Evolutionary conservation across 2,888 invertebrate genomes (phyloP), one percentile per base, ranked within the genome.

Genomic region (Auanema sp.): DNA sequence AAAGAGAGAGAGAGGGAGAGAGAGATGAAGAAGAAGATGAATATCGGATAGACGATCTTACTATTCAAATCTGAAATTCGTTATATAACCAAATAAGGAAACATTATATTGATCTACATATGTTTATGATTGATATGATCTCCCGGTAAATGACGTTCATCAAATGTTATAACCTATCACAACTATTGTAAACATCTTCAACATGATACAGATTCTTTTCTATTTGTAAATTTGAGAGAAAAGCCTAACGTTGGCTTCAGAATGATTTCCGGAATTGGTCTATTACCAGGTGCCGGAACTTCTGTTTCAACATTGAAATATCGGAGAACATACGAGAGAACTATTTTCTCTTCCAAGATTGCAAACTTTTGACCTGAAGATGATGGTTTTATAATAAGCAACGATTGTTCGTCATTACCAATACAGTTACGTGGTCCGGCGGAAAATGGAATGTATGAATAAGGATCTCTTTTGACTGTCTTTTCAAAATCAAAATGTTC

Each of bases 401-500:
- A 47, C 16, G 21, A 18, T 5, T 16, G 55, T 54, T 83, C 84
- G 41, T 85, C 84, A 56, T 23, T n/a, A 56, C 79, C 79, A 24
- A 81, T 81, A 50, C 79, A 80, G 55, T 80, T 81, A 10, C 79
- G 60, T 1, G 79, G 76, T 11, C 80, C 80, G 1, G 78, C 80
- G 6, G 79, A 79, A 65, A 81, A 81, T n/a, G 81, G 81, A 55
- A 81, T 72, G 63, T 68, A 80, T 0, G 76, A 65, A 53, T 69
- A 81, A 5, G 80, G 77, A 59, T 79, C 73, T 11, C 79, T 60
- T 25, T 71, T 64, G 14, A 60, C 73, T 57, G 58, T 65, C 50
- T 81, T 82, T 40, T 85, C 85, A 12, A 81, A 79, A 21, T 83
- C 69, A 71, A 86, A 86, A 60, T 85, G 77, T 53, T 85, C 84